Conservation (phyloP, 2,888 invertebrate species). For the Melieria picta region DNA sequence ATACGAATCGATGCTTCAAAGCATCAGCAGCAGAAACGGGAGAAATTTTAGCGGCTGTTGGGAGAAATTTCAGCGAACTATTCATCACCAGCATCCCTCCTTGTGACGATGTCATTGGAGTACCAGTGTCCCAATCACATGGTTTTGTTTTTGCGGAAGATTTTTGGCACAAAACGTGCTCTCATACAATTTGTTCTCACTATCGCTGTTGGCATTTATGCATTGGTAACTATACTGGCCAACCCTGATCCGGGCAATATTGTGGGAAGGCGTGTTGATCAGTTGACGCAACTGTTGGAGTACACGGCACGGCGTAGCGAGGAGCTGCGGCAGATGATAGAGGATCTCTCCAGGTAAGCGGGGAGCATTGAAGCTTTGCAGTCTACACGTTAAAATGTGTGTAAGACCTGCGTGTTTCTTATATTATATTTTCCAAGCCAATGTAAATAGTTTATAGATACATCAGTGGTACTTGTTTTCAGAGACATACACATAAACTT, state of each 20-base stretch:
- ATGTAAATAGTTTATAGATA: too few species aligned
- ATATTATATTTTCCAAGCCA: too few species aligned
- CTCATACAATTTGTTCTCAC: slow-evolving; percentile 63
- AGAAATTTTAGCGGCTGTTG: too few species aligned
- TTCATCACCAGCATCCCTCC: too few species aligned
- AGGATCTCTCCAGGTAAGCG: slow-evolving; percentile 73
- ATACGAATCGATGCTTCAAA: too few species aligned
- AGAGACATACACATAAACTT: too few species aligned
- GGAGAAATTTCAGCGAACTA: too few species aligned
- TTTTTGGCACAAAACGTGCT: slow-evolving; percentile 62
- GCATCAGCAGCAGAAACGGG: too few species aligned
- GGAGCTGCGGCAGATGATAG: slow-evolving; percentile 77
- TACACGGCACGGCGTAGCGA: slow-evolving; percentile 83
- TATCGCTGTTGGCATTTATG: slow-evolving; percentile 64
- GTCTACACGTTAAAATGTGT: too few species aligned
- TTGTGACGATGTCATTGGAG: too few species aligned
- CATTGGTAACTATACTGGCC: slow-evolving; percentile 62
- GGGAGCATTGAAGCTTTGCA: background rate
- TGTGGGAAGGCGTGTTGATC: slow-evolving; percentile 75
- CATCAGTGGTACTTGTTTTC: too few species aligned
- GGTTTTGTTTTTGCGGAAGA: slow-evolving; percentile 63
- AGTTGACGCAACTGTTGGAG: slow-evolving; percentile 82
- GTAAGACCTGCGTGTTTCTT: too few species aligned
- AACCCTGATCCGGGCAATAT: slow-evolving; percentile 64
- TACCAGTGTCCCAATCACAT: slow-evolving; percentile 48